Conservation (phyloP, 2,888 invertebrate genomes). For the Sisyra nigra region DNA sequence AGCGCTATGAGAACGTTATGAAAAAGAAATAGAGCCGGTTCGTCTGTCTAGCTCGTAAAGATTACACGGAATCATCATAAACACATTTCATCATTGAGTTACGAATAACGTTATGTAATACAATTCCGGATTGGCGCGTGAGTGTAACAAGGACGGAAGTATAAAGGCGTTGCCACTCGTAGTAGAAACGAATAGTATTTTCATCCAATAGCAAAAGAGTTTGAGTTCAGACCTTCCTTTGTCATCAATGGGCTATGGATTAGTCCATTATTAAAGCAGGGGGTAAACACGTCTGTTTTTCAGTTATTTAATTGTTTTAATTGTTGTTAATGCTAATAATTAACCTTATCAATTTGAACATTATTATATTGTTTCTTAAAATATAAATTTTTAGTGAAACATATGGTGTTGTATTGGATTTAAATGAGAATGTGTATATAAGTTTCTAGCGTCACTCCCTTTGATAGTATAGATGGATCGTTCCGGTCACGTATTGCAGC, state of each 20-base stretch:
- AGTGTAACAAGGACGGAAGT: constrained; percentile 15
- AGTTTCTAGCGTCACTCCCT: constrained; percentile 11
- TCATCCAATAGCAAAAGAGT: constrained; percentile 44
- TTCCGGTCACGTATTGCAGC: constrained; percentile 31
- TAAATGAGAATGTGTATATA: background rate
- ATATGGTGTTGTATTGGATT: background rate
- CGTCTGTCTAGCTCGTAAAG: background rate
- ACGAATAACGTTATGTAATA: constrained; percentile 9
- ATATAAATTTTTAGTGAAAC: background rate
- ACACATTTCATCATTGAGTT: constrained; percentile 5
- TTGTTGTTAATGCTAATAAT: background rate
- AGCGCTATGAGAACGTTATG: background rate
- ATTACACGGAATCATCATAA: constrained; percentile 3
- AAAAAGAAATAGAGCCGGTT: constrained; percentile 5
- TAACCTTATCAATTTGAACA: background rate
- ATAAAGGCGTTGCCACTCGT: constrained; percentile 23
- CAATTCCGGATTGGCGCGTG: constrained; percentile 12
- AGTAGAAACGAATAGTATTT: constrained; percentile 12
- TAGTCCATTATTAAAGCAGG: constrained; percentile 34
- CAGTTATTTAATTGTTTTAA: background rate
- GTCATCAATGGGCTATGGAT: constrained; percentile 54
- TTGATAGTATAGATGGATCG: constrained; percentile 25
- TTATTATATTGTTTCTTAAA: background rate
- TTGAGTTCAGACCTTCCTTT: constrained; percentile 44
- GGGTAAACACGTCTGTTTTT: constrained; percentile 14